These are phyloP conservation scores for Xestia rhomboidea DNA, from an alignment of 2,888 invertebrate genomes.

Conservation along the genomic window DNA sequence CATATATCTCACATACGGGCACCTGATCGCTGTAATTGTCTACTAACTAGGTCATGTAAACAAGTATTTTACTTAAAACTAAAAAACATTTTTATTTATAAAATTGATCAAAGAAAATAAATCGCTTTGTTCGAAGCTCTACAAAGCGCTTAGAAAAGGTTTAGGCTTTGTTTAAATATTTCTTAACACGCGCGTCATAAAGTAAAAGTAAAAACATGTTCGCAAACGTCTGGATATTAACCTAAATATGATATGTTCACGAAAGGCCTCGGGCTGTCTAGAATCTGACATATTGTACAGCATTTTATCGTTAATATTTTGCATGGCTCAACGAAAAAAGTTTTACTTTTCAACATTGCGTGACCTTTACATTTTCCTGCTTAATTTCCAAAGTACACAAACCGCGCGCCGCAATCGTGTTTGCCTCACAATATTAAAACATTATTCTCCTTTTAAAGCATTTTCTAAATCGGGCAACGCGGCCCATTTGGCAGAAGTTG, in stretches of 20 bases:
- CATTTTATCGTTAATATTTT: conserved; percentile 52
- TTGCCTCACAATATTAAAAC: conserved; percentile 59
- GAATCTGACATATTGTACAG: conserved; percentile 32
- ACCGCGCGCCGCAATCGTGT: conserved; percentile 51
- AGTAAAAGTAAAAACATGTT: conserved; percentile 31
- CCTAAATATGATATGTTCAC: conserved; percentile 22
- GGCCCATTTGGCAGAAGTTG: conserved; percentile 53
- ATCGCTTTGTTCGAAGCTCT: conserved; percentile 30
- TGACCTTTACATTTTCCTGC: conserved; percentile 53
- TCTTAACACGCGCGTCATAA: conserved; percentile 1
- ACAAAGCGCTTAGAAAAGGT: conserved; percentile 12
- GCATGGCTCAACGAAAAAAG: conserved; percentile 47
- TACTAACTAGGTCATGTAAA: conserved; percentile 79
- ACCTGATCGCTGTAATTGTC: conserved; percentile 70
- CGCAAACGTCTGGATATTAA: conserved; percentile 22
- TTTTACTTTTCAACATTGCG: conserved; percentile 58
- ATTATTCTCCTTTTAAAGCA: conserved; percentile 50
- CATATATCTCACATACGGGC: conserved; percentile 69
- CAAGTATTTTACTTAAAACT: conserved; percentile 70
- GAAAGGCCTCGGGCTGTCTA: conserved; percentile 22
- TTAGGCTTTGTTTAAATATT: conserved; percentile 21
- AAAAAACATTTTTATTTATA: conserved; percentile 48
- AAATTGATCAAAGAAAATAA: conserved; percentile 43
- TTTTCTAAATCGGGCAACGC: conserved; percentile 36
- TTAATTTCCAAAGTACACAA: conserved; percentile 62